Evolutionary conservation across 2,113 vertebrate species (phyloP).

Genomic region (Calypte anna): DNA sequence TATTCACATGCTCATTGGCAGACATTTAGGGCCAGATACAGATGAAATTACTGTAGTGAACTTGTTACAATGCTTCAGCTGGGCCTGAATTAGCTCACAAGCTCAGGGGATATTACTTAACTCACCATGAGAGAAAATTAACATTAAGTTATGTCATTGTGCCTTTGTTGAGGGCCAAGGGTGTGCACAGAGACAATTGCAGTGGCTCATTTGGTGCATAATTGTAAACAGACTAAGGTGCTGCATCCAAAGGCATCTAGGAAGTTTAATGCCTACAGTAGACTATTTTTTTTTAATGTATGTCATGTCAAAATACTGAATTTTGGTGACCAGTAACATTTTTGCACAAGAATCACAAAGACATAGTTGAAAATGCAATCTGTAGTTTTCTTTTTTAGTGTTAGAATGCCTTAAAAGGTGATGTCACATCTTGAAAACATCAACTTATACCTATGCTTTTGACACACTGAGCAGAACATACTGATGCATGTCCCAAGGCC

Average conservation of each 20-base stretch:
- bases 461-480: background rate
- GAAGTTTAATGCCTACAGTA: background rate
- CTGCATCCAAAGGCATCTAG: background rate
- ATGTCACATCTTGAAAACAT: background rate
- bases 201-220: background rate
- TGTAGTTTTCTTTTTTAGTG: background rate
- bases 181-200: background rate
- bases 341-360: background rate
- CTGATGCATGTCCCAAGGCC: background rate
- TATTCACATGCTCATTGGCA: background rate
- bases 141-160: background rate
- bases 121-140: background rate
- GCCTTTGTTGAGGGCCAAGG: background rate
- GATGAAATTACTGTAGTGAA: background rate
- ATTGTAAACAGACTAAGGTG: background rate
- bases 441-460: background rate
- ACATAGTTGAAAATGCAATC: background rate
- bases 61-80: background rate
- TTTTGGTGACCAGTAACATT: background rate
- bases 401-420: background rate
- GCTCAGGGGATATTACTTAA: background rate
- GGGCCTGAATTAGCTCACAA: background rate
- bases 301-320: background rate
- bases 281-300: background rate
- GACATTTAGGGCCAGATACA: background rate